phyloP scores from a whole-genome alignment of 1,140 invertebrate genomes.

The Scaptomyza pallida region DNA sequence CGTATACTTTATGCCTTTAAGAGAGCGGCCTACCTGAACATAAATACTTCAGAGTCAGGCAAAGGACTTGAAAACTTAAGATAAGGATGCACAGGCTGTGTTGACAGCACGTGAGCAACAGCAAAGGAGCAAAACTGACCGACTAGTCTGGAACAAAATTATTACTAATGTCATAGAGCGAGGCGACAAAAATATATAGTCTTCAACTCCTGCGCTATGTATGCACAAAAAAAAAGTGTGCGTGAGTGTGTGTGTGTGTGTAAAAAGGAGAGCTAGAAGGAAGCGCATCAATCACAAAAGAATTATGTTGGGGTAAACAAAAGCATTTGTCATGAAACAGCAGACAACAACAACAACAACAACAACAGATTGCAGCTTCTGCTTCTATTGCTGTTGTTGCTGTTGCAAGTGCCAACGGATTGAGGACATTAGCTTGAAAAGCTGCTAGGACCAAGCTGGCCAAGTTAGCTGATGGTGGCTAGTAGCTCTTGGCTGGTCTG shows the following conservation, averaged over 20 bases:
- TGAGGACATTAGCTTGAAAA: constrained; percentile 77
- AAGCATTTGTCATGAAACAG: constrained; percentile 78
- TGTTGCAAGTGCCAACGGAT: constrained; percentile 68
- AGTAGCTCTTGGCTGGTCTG: constrained; percentile 18
- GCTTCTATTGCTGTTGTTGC: constrained; percentile 16
- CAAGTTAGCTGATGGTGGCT: constrained; percentile 1
- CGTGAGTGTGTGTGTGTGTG: background rate
- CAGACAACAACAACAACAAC: constrained; percentile 41
- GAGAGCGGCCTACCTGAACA: constrained; percentile 44
- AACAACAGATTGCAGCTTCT: constrained; percentile 2
- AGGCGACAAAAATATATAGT: constrained; percentile 68
- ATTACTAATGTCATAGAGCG: constrained; percentile 66
- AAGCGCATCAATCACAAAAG: constrained; percentile 80
- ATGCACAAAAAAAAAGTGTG: constrained; percentile 46
- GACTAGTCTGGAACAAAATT: constrained; percentile 56
- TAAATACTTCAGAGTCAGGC: constrained; percentile 56
- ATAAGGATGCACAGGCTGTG: constrained; percentile 56
- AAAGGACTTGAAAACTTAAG: constrained; percentile 32
- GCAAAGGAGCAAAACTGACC: constrained; percentile 38
- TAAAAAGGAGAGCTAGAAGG: constrained; percentile 18
- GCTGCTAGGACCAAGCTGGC: constrained; percentile 35
- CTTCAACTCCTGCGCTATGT: constrained; percentile 19
- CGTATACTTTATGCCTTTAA: constrained; percentile 30
- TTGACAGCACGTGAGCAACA: constrained; percentile 36
- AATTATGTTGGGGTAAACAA: constrained; percentile 83